Percentiles rank a stretch among this genome's conserved stretches.
Conservation (phyloP, 2,113 vertebrate genomes). For the Acrocephalus arundinaceus region DNA sequence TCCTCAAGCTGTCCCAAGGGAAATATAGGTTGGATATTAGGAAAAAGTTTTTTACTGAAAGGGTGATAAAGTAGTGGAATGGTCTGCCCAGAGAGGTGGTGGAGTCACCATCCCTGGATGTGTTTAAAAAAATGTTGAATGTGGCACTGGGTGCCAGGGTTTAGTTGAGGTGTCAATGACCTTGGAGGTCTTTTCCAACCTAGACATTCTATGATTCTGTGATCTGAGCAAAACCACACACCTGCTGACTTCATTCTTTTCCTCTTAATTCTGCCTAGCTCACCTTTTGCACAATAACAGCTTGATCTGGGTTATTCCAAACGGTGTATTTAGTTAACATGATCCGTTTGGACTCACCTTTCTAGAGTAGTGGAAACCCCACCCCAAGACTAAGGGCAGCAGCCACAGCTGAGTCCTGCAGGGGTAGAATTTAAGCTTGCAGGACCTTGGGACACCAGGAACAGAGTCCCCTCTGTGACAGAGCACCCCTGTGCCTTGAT, state of each 20-base stretch:
- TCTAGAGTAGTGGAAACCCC: rapidly evolving
- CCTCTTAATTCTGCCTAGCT: neutral
- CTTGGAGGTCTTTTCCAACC: too few relatives aligned
- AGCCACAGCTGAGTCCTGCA: neutral
- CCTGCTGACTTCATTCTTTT: neutral
- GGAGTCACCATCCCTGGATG: too few relatives aligned
- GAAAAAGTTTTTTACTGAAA: too few relatives aligned
- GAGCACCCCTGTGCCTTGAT: rapidly evolving
- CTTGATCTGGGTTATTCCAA: neutral
- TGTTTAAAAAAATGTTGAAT: too few relatives aligned
- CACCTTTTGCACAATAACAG: neutral
- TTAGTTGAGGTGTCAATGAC: too few relatives aligned
- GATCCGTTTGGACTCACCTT: rapidly evolving
- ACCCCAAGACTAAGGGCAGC: neutral
- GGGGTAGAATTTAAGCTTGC: rapidly evolving
- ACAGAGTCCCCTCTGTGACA: rapidly evolving
- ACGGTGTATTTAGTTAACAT: rapidly evolving
- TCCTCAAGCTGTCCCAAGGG: too few relatives aligned
- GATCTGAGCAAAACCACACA: too few relatives aligned
- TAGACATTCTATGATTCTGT: too few relatives aligned
- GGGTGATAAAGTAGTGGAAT: too few relatives aligned
- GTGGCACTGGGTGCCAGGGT: too few relatives aligned
- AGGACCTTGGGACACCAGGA: neutral
- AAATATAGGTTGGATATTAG: too few relatives aligned
- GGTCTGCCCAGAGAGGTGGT: too few relatives aligned